Evolutionary conservation across 2,888 invertebrate species (phyloP), one percentile per base, ranked within the genome.

Genomic region (Agonopterix subpropinquella): DNA sequence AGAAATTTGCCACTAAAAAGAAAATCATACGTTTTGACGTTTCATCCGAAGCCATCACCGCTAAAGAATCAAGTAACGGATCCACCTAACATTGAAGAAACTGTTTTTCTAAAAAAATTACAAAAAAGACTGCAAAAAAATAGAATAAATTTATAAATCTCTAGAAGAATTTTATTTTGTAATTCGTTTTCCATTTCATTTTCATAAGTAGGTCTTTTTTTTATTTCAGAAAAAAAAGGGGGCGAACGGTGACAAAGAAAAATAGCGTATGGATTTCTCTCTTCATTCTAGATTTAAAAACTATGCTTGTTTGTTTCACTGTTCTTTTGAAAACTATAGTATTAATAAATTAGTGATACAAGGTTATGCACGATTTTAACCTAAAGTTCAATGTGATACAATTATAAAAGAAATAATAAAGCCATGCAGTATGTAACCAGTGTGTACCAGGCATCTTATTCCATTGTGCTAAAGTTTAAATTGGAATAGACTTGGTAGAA

Each of bases 11-110:
- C 7, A 70, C 67, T 39, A 83, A 72, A 76, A 86, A 84, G 80
- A 85, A 85, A 82, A 77, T 68, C 55, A 79, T 87, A 66, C 74
- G 81, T n/a, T 87, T 87, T 60, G 86, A 87, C 57, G 83, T 80
- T 45, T 85, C 84, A 7, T 72, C 86, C 13, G 87, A 87, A 67
- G 80, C 82, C 13, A 56, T 80, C 13, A 46, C 72, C 45, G 53
- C 70, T 13, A 84, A 83, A 69, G 83, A 85, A 44, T 63, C 77
- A 11, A 71, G 67, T 58, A 65, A 74, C 7, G 77, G 75, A 41
- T 74, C 73, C 44, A 73, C 67, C 52, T 55, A 49, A 56, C 39
- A 59, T 44, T 41, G 28, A 44, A 41, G 15, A 37, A 53, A 10
- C 9, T 39, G n/a, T 5, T n/a, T n/a, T 39, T 39, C 39, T 39